Conservation (phyloP, 2,113 vertebrate species). For the Taxidea taxus region DNA sequence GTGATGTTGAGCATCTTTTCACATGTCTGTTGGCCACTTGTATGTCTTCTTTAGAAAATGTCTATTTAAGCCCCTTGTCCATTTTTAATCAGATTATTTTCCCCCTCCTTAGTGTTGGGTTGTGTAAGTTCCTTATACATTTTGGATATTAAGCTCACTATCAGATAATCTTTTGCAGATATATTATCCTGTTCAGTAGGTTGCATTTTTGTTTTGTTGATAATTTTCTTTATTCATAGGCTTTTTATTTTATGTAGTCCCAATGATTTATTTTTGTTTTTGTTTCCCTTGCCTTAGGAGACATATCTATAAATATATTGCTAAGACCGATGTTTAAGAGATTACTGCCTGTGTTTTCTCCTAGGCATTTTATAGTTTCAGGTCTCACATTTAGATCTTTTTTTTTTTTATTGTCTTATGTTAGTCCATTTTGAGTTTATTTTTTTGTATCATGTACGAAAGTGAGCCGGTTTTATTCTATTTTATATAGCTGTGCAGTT, state of each 20-base stretch:
- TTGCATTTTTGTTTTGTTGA: background rate
- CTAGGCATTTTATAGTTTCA: background rate
- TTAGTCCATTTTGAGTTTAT: background rate
- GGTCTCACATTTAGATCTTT: background rate
- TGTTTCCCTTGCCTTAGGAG: background rate
- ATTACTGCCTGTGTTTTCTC: background rate
- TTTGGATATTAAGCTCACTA: background rate
- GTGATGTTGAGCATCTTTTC: background rate
- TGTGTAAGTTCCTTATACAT: background rate
- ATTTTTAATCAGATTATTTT: background rate
- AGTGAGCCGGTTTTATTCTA: background rate
- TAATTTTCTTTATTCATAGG: background rate
- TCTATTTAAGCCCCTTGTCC: background rate
- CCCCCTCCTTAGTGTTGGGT: background rate
- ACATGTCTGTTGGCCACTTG: background rate
- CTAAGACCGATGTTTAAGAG: background rate
- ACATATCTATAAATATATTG: background rate
- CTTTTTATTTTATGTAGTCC: background rate
- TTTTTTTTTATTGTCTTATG: too few relatives aligned
- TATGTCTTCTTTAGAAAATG: background rate
- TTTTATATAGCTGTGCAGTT: background rate
- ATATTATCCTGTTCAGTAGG: background rate
- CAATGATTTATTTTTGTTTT: background rate
- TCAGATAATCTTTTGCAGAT: background rate
- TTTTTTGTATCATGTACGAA: background rate